Percentiles rank a stretch among this genome's conserved stretches.
phyloP scores from a whole-genome alignment of 92 coral and sea anemone genomes.

The Actinernus sp. region DNA sequence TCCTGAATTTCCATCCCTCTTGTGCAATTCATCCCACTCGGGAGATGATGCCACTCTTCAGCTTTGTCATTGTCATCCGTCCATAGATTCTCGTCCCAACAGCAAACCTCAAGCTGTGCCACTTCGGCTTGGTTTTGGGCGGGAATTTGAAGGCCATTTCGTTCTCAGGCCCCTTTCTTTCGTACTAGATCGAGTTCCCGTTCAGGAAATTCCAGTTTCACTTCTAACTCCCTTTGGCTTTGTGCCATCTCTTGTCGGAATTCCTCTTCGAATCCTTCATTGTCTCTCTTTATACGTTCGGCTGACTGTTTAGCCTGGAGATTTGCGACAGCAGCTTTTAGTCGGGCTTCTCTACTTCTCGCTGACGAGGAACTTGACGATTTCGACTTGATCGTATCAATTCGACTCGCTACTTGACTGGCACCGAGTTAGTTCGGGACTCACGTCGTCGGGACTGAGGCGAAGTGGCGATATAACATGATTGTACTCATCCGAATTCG shows the following conservation, averaged over 20 bases:
- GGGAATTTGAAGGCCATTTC: constrained; percentile 11
- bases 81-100: neutral
- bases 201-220: constrained; percentile 1
- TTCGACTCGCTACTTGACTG: constrained; percentile 14
- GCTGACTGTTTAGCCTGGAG: constrained; percentile 6
- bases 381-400: neutral
- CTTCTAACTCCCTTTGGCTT: constrained; percentile 8
- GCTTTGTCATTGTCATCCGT: too few species aligned
- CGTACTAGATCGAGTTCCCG: constrained; percentile 1
- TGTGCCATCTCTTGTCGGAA: constrained; percentile 13
- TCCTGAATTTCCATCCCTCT: too few species aligned
- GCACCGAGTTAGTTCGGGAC: too few species aligned
- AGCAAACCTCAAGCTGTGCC: constrained; percentile 18
- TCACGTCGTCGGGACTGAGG: too few species aligned
- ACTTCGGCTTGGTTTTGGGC: constrained; percentile 11
- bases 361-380: neutral
- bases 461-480: too few species aligned
- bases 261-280: constrained; percentile 3
- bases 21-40: too few species aligned
- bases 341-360: neutral
- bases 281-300: constrained; percentile 5
- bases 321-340: constrained; percentile 6
- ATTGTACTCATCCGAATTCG: too few species aligned
- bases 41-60: too few species aligned
- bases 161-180: constrained; percentile 15